Evolutionary conservation across 2,113 vertebrate genomes (phyloP), one percentile per base, ranked within the genome.

Genomic region (Corythornis madagascariensis): DNA sequence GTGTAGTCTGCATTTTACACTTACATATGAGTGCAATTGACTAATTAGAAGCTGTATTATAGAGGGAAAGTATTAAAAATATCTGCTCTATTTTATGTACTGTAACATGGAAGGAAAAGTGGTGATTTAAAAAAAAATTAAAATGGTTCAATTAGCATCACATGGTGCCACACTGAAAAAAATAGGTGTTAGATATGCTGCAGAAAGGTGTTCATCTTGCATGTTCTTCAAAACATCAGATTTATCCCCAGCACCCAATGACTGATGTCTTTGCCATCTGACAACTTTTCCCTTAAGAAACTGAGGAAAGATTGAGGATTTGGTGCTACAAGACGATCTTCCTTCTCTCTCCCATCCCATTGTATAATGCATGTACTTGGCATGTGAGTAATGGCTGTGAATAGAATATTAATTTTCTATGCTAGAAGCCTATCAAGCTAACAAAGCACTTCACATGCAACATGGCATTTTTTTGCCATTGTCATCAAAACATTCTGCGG

Each of bases 61-160:
- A 9, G 56, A 73, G 20, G 40, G 20, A 56, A 73, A 63, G 29
- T 35, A 74, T 63, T 59, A 77, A 83, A 93, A 81, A 35, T 38
- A 77, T 17, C 28, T 67, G 12, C 6, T 92, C 16, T 70, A 19
- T 82, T 66, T 88, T 83, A 50, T 52, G 31, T 74, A 73, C 67
- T 92, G 11, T 83, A 91, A 84, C 78, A 83, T 90, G 60, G 74
- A 64, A 90, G 75, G 35, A 95, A 92, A 86, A 88, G 38, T 64
- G 82, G 45, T 92, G 72, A 93, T 86, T 90, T 94, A 56, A 85
- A 92, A 78, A 83, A 7, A 94, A 94, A 77, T 88, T 38, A 91
- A 96, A 90, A 85, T 86, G 74, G 74, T 86, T 95, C 64, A 93
- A 83, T 31, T 33, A 72, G 20, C 22, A 56, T 17, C 60, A 40